Evolutionary conservation across 2,113 vertebrate genomes (phyloP).

Genomic region (Amphiprion percula): DNA sequence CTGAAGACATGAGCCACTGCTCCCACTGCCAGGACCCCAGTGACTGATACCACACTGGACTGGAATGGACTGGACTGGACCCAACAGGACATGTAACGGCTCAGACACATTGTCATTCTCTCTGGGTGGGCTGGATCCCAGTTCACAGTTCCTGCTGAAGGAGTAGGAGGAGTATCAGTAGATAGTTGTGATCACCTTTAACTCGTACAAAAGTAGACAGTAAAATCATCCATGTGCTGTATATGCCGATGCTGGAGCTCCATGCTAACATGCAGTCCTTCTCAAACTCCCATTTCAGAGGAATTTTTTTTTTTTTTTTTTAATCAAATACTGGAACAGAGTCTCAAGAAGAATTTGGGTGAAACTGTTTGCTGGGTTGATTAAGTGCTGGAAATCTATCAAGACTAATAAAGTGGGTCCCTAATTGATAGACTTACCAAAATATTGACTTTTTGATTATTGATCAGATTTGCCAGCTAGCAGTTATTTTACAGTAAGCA

Average conservation of each 20-base stretch:
- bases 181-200: conserved; percentile 9
- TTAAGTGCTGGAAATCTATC: too few species aligned
- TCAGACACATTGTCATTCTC: conserved; percentile 28
- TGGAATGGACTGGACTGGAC: conserved; percentile 22
- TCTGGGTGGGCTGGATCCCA: conserved; percentile 14
- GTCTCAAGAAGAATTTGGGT: too few species aligned
- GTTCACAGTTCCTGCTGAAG: conserved; percentile 15
- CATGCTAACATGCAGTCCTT: not conserved
- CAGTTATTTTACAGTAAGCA: too few species aligned
- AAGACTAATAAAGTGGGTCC: too few species aligned
- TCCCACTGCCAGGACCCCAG: conserved; percentile 87
- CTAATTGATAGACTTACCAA: too few species aligned
- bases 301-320: too few species aligned
- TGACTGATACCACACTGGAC: conserved; percentile 73
- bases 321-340: too few species aligned
- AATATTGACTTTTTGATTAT: too few species aligned
- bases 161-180: not conserved
- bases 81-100: conserved; percentile 24
- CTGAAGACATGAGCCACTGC: conserved; percentile 89
- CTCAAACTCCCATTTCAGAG: too few species aligned
- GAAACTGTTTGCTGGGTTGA: too few species aligned
- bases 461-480: too few species aligned
- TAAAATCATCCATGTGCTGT: conserved; percentile 42
- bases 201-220: not conserved
- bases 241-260: conserved; percentile 5